Evolutionary conservation across 2,888 invertebrate species (phyloP), one percentile per base, ranked within the genome.

Genomic region (Caenorhabditis imperialis): DNA sequence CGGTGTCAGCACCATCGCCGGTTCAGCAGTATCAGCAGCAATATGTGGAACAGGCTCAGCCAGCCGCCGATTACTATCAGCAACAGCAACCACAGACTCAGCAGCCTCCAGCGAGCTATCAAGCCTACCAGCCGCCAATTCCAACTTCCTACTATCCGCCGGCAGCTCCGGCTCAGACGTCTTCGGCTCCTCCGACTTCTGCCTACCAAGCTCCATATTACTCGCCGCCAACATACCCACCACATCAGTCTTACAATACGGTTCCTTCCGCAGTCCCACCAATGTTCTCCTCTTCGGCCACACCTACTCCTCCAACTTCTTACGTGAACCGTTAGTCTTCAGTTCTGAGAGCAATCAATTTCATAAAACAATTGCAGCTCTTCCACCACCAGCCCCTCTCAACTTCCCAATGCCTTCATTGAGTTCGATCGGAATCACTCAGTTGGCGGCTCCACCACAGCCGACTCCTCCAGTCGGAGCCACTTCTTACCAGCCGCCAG

Each of bases 391-490:
- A 51, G 44, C 80, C 38, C 63, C 83, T 71, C 67, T 87, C 75
- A 77, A 85, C 75, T 78, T 83, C 77, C 85, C 88, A 58, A 82
- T 83, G 86, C 86, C 89, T 54, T 58, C 89, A 75, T 75, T 89
- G 78, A 75, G 87, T 74, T 81, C 88, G 75, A 22, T 86, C 57
- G 82, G 88, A 77, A 85, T 86, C 54, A 78, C 77, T 7, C 78
- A 83, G 25, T 72, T 86, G 30, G 79, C 84, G 7, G 78, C 84
- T 18, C 84, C 83, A 42, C 85, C 86, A 37, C 74, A 75, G 22
- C 67, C 77, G 3, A 20, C 67, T 18, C 48, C 53, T 23, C 12
- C 54, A 14, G 14, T 61, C 5, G 40, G 38, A 38, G 5, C 55
- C 20, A 54, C 62, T 4, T 27, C 42, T 16, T 71, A 62, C 37